Evolutionary conservation across 2,888 invertebrate species (phyloP).

Genomic region (Dryococelus australis): DNA sequence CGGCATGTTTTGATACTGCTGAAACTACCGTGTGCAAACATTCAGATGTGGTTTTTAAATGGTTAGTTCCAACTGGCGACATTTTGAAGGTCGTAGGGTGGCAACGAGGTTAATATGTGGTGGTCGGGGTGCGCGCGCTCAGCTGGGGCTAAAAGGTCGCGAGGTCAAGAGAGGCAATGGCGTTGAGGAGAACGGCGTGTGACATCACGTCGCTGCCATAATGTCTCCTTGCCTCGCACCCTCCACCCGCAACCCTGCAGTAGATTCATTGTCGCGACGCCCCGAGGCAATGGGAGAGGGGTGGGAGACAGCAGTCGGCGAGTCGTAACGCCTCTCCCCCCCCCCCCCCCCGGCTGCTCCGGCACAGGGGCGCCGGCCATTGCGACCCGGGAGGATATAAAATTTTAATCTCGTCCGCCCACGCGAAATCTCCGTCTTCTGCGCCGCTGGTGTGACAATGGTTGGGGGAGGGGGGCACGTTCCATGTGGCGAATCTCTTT

Average conservation of each 20-base stretch:
- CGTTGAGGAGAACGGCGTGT: background rate
- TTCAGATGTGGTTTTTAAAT: too few species aligned
- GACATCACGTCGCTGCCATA: background rate
- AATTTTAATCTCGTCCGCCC: conserved; percentile 1
- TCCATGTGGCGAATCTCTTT: too few species aligned
- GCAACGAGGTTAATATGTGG: background rate
- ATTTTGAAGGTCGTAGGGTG: background rate
- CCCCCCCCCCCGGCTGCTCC: too few species aligned
- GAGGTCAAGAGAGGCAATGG: background rate
- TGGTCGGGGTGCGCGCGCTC: background rate
- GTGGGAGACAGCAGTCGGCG: background rate
- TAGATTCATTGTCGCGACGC: background rate
- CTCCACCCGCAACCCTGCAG: background rate
- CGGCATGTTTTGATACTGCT: too few species aligned
- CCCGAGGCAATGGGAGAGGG: background rate
- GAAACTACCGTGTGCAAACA: too few species aligned
- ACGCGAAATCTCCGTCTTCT: background rate
- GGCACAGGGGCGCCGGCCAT: background rate
- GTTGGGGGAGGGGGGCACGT: too few species aligned
- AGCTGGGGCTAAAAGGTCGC: background rate
- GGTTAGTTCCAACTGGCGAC: background rate
- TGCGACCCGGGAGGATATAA: background rate
- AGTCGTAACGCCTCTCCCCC: background rate
- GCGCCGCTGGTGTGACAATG: background rate
- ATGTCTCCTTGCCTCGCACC: background rate